Evolutionary conservation across 2,113 vertebrate genomes (phyloP).

Genomic region (Podilymbus podiceps): DNA sequence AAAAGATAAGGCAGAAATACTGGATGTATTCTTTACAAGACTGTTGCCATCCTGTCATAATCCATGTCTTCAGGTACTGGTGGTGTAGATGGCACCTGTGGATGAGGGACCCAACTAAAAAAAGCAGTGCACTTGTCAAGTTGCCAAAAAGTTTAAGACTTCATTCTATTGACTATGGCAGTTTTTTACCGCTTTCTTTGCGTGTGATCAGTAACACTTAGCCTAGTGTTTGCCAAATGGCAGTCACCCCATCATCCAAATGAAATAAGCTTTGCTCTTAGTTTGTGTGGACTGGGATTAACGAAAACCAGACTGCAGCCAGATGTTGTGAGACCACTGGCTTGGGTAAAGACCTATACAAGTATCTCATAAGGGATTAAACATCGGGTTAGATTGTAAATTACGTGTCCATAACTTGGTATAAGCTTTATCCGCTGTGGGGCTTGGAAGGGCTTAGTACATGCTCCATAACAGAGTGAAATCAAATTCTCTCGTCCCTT

Average conservation of each 20-base stretch:
- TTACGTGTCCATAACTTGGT: background rate
- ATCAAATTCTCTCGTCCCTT: background rate
- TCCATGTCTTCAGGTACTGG: background rate
- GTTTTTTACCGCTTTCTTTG: background rate
- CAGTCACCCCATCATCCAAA: background rate
- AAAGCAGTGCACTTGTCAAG: background rate
- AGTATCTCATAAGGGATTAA: background rate
- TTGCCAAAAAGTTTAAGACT: background rate
- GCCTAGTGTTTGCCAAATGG: background rate
- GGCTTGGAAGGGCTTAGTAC: background rate
- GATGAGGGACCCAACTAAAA: background rate
- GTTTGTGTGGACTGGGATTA: background rate
- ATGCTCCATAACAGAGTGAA: background rate
- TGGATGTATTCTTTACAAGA: background rate
- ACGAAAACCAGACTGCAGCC: background rate
- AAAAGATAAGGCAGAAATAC: background rate
- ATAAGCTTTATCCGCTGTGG: background rate
- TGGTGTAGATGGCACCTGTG: too few relatives aligned
- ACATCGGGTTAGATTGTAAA: background rate
- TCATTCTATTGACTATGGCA: background rate
- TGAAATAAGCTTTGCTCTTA: background rate
- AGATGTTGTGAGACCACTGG: background rate
- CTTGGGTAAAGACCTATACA: background rate
- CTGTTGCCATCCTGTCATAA: background rate
- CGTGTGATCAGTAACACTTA: background rate